Evolutionary conservation across 2,113 vertebrate species (phyloP).

Genomic region (Tachuris rubrigastra): DNA sequence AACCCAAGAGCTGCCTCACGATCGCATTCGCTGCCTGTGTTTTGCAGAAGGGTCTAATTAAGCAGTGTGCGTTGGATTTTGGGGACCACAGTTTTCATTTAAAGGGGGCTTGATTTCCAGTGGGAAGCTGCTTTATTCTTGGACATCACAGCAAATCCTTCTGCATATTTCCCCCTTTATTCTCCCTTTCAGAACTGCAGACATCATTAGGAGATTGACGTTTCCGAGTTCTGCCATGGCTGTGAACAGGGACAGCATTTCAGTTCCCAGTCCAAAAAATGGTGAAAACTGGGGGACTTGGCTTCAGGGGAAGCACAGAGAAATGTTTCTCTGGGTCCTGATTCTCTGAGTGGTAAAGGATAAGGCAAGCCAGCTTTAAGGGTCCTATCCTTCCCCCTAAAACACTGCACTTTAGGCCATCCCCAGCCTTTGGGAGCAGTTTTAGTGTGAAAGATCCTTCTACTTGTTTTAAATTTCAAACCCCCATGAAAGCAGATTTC

Average conservation of each 20-base stretch:
- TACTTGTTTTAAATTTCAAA: background rate
- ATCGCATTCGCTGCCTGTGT: background rate
- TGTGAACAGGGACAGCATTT: background rate
- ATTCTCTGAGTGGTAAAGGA: background rate
- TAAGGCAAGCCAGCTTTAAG: background rate
- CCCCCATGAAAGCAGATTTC: background rate
- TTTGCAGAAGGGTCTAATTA: conserved; percentile 30
- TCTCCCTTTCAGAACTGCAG: background rate
- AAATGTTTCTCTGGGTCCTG: background rate
- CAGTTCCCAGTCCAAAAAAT: background rate
- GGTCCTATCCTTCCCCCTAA: background rate
- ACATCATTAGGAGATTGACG: background rate
- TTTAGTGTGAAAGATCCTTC: background rate
- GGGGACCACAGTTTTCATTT: background rate
- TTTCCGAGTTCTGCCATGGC: background rate
- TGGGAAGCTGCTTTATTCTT: background rate
- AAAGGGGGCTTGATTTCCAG: background rate
- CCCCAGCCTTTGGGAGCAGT: background rate
- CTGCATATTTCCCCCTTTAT: background rate
- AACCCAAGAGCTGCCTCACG: background rate
- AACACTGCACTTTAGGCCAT: background rate
- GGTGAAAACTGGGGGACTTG: background rate
- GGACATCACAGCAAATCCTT: background rate
- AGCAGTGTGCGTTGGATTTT: background rate
- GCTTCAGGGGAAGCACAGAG: background rate